Percentiles rank a stretch among this genome's conserved stretches.
phyloP scores from a whole-genome alignment of 2,113 vertebrate genomes.

The Peromyscus polionotus region DNA sequence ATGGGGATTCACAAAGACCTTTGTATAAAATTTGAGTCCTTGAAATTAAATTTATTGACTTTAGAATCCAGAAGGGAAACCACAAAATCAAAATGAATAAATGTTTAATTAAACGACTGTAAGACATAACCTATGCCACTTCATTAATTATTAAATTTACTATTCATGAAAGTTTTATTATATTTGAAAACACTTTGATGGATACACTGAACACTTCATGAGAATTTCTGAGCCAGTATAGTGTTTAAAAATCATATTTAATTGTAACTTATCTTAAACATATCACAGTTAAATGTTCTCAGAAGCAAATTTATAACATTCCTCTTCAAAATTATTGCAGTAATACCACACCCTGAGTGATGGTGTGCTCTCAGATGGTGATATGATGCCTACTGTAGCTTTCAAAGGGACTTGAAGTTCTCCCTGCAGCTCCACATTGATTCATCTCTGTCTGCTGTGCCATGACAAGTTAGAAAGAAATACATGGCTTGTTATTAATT shows the following conservation, averaged over 20 bases:
- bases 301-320: conserved; percentile 6
- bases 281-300: conserved; percentile 7
- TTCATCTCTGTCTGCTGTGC: background rate
- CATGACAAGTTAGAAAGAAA: background rate
- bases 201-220: background rate
- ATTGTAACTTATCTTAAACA: conserved; percentile 22
- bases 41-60: conserved; percentile 59
- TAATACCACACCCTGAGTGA: background rate
- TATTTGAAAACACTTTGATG: conserved; percentile 49
- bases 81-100: conserved; percentile 65
- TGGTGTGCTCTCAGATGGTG: background rate
- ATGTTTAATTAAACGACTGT: conserved; percentile 72
- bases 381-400: background rate
- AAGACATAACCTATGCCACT: conserved; percentile 42
- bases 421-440: background rate
- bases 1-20: conserved; percentile 25
- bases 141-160: conserved; percentile 69
- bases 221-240: background rate
- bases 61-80: conserved; percentile 38
- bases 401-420: background rate
- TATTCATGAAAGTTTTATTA: conserved; percentile 66
- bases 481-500: background rate
- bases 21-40: conserved; percentile 34
- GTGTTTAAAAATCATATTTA: background rate
- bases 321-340: background rate